These are phyloP conservation scores for Xiphophorus maculatus DNA, from an alignment of 2,113 vertebrate species.

Conservation along the genomic window DNA sequence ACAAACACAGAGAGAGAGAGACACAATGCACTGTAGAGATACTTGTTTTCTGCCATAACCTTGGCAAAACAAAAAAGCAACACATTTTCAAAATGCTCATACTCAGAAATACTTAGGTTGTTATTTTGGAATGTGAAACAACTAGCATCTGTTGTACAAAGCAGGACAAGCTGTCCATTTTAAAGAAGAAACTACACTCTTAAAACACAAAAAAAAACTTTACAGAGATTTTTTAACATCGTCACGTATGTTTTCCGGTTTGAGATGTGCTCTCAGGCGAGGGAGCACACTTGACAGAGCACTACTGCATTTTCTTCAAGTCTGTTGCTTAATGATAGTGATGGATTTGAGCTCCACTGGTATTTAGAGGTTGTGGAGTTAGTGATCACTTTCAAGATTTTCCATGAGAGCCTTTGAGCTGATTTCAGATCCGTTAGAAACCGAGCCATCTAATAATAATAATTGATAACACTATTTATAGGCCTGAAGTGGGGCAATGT, in stretches of 20 bases:
- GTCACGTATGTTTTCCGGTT: not conserved
- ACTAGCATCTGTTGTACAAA: not conserved
- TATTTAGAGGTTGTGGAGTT: not conserved
- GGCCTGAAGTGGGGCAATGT: slow-evolving; percentile 17
- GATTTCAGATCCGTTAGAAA: not conserved
- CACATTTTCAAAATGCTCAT: not conserved
- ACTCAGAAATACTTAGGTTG: not conserved
- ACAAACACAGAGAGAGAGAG: not conserved
- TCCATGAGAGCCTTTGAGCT: not conserved
- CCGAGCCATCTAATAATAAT: slow-evolving; percentile 14
- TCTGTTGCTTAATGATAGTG: not conserved
- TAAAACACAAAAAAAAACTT: not conserved
- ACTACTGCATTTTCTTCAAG: not conserved
- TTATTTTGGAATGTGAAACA: not conserved
- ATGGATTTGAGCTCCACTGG: not conserved
- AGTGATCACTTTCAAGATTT: not conserved
- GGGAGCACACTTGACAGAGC: not conserved
- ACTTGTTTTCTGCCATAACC: not conserved
- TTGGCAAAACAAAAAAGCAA: not conserved
- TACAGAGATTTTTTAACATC: not conserved
- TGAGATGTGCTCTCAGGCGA: not conserved
- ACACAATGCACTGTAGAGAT: not conserved
- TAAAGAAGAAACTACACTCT: not conserved
- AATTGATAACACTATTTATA: slow-evolving; percentile 30
- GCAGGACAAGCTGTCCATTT: not conserved